A percentile compares a stretch with the other conserved stretches of the same genome.
Conservation (phyloP, 1,140 invertebrate species). For the Apis florea region DNA sequence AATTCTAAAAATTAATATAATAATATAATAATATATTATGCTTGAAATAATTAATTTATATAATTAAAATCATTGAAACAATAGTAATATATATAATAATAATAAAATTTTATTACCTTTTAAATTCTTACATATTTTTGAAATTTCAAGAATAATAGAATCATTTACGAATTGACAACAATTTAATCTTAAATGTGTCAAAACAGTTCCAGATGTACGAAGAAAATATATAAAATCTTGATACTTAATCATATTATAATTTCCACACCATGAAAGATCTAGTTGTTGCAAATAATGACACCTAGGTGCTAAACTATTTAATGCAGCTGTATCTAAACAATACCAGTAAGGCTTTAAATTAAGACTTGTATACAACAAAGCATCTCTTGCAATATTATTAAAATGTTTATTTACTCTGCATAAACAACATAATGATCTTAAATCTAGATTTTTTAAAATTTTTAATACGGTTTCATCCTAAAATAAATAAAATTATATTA, state of each 20-base stretch:
- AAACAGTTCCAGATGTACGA: slow-evolving; percentile 82
- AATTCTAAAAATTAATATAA: slow-evolving; percentile 85
- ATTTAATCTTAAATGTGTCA: slow-evolving; percentile 87
- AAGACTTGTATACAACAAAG: slow-evolving; percentile 88
- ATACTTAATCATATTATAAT: slow-evolving; percentile 83
- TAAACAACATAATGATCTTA: slow-evolving; percentile 87
- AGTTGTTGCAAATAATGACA: slow-evolving; percentile 88
- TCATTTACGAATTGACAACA: slow-evolving; percentile 89
- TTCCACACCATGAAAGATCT: slow-evolving; percentile 94
- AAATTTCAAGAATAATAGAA: slow-evolving; percentile 82
- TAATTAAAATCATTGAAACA: slow-evolving; percentile 1
- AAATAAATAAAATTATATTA: slow-evolving; percentile 59
- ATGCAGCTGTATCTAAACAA: slow-evolving; percentile 81
- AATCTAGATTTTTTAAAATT: slow-evolving; percentile 89
- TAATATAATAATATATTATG: slow-evolving; percentile 40
- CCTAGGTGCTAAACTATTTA: slow-evolving; percentile 80
- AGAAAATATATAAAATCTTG: slow-evolving; percentile 85
- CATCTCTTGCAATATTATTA: slow-evolving; percentile 87
- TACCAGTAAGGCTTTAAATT: slow-evolving; percentile 89
- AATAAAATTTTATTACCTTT: slow-evolving; percentile 81
- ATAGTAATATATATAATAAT: background rate
- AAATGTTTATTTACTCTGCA: slow-evolving; percentile 89
- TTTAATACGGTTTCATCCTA: slow-evolving; percentile 87
- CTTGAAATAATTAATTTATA: slow-evolving; percentile 9
- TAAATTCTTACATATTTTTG: slow-evolving; percentile 84